These are phyloP conservation scores for Lepetodrilus schrolli DNA, from an alignment of 2,888 invertebrate genomes.

Conservation along the genomic window DNA sequence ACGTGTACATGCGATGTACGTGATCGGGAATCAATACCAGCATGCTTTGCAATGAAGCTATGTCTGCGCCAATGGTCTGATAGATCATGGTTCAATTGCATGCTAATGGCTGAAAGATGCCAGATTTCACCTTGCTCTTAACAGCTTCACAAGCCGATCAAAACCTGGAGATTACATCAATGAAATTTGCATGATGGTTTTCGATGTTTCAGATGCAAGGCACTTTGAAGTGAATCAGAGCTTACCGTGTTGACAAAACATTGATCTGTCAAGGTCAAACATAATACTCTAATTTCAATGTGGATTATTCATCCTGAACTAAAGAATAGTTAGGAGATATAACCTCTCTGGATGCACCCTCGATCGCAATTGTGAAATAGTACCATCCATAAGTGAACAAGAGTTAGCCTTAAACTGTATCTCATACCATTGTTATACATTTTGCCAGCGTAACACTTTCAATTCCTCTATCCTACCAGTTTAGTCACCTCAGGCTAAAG, in stretches of 20 bases:
- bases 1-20: slow-evolving; percentile 5
- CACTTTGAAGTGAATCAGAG: too few relatives aligned
- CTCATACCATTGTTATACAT: too few relatives aligned
- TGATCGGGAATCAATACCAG: slow-evolving; percentile 13
- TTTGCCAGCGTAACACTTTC: neutral
- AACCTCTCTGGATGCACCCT: too few relatives aligned
- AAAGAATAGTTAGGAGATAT: too few relatives aligned
- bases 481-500: neutral
- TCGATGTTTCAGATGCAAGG: neutral
- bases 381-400: too few relatives aligned
- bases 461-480: neutral
- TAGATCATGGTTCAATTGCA: neutral
- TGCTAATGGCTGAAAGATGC: neutral
- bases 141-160: neutral
- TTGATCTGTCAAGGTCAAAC: neutral
- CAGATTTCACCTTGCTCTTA: neutral
- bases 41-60: neutral
- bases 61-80: neutral
- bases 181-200: neutral
- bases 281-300: too few relatives aligned
- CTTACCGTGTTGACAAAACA: neutral
- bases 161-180: neutral
- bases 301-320: too few relatives aligned
- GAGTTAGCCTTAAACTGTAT: too few relatives aligned
- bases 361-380: too few relatives aligned